Conservation (phyloP, 1,140 invertebrate genomes). For the Pararge aegeria region DNA sequence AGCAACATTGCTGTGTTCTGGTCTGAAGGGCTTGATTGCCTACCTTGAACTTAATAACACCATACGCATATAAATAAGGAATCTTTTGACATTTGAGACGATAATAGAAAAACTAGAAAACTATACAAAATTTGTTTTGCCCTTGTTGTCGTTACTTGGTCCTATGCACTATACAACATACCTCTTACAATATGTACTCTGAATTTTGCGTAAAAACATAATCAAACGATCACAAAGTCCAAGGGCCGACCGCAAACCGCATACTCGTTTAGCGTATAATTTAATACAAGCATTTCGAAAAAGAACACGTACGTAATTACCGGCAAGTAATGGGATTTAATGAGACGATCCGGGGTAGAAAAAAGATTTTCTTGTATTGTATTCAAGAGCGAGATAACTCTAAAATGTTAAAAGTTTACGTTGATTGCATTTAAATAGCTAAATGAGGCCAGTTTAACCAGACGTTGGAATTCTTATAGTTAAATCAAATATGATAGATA, state of each 20-base stretch:
- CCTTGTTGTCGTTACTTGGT: no score
- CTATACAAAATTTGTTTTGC: no score
- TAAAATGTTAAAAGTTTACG: neutral
- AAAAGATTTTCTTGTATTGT: neutral
- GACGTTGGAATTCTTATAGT: no score
- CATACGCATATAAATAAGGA: no score
- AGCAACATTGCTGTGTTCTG: no score
- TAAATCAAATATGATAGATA: no score
- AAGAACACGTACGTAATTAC: constrained; percentile 6
- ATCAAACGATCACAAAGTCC: neutral
- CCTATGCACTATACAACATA: no score
- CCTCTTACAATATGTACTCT: no score
- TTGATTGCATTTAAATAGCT: neutral
- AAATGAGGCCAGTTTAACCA: neutral
- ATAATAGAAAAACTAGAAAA: no score
- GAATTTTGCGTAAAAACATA: neutral
- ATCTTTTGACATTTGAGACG: no score
- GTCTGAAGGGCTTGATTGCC: no score
- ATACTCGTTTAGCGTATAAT: constrained; percentile 6
- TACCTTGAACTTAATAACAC: no score
- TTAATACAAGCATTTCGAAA: constrained; percentile 9
- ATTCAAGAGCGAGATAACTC: neutral
- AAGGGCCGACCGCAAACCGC: neutral
- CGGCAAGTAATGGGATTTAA: neutral
- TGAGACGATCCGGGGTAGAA: neutral